phyloP scores from a whole-genome alignment of 2,113 vertebrate genomes.

The Lophochroa leadbeateri region DNA sequence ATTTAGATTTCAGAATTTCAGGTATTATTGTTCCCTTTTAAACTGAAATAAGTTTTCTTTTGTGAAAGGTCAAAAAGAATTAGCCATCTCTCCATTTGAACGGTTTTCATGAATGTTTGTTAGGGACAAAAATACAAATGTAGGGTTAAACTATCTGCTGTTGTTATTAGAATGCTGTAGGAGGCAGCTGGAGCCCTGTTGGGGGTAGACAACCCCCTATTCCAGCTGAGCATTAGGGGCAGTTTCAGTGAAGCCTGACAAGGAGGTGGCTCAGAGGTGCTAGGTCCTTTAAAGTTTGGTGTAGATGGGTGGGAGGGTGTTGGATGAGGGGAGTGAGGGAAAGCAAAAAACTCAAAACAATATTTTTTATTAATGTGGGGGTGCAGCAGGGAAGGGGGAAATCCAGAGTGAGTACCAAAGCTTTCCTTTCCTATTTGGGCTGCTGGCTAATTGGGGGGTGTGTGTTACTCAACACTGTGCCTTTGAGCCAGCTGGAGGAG shows the following conservation, averaged over 20 bases:
- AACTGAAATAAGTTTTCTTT: neutral
- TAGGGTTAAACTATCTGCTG: neutral
- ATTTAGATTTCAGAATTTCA: neutral
- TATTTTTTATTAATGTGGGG: neutral
- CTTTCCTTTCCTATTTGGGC: neutral
- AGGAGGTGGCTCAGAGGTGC: neutral
- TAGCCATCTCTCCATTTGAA: neutral
- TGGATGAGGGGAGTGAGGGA: neutral
- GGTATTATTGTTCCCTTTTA: neutral
- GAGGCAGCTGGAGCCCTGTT: neutral
- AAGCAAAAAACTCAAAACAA: neutral
- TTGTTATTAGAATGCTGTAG: neutral
- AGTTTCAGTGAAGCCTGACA: neutral
- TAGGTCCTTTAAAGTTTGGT: neutral
- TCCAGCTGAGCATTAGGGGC: fast-evolving
- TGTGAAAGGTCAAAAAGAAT: neutral
- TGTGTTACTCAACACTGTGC: no score
- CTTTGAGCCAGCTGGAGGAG: neutral
- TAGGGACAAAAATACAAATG: neutral
- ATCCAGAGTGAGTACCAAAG: neutral
- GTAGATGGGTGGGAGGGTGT: neutral
- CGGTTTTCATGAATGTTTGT: neutral
- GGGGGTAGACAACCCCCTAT: neutral
- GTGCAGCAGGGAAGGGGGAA: neutral
- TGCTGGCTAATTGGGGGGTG: neutral